Base-by-base conservation (phyloP, 2,113 vertebrate genomes). In the Vidua chalybeata region DNA sequence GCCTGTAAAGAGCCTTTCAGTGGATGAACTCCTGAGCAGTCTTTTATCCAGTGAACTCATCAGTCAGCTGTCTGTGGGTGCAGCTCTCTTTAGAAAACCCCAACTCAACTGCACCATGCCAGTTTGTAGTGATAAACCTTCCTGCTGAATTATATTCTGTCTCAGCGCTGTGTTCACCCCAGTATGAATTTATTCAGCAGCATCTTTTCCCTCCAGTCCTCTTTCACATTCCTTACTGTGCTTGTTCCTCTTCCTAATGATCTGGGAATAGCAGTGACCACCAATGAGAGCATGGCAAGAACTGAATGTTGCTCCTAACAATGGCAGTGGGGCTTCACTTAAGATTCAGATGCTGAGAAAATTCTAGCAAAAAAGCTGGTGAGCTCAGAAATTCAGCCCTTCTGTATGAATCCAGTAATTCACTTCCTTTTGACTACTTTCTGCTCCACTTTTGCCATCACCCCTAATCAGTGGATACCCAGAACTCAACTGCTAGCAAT, bases 31-130 rank as follows among this genome's bases (percentile, higher is more conserved):
- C 76, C 84, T 83, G 86, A 95, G 74, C 61, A 91, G 84, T 64
- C 92, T 94, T 97, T 97, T 92, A 94, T 96, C 92, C 93, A 51
- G 77, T 94, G 94, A 97, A 97, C 93, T 94, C 93, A 96, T 96
- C 82, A 96, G 62, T 96, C 93, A 94, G 95, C 85, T 74, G 92
- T 77, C 84, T 80, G 69, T 31, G 79, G 93, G 75, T 79, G 95
- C 48, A 67, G 72, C 87, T 89, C 71, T 66, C 90, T 93, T 89
- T 96, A 97, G 94, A 96, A 95, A 96, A 58, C 21, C 78, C 83
- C 79, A 37, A 49, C 75, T 64, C 45, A 62, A 35, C 64, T 84
- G 82, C 90, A 64, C n/a, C 64, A 59, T 69, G 89, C 86, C 85
- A 81, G 83, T 85, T 64, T 55, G 54, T 59, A 61, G 64, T 39